Percentiles rank a stretch among this genome's conserved stretches.
phyloP scores from a whole-genome alignment of 2,113 vertebrate genomes.

The Psophia crepitans region DNA sequence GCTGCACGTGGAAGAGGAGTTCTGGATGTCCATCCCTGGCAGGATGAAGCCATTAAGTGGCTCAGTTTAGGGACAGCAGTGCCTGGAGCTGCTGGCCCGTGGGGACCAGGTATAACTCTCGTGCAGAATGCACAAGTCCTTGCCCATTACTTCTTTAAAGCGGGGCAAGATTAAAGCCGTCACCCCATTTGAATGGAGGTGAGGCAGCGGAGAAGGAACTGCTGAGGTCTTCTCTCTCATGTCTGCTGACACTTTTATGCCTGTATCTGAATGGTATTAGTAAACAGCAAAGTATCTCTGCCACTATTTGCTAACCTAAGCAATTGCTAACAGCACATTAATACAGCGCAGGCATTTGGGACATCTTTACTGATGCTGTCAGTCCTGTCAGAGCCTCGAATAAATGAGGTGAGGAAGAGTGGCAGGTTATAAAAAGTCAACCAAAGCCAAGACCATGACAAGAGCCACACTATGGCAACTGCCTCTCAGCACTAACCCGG shows the following conservation, averaged over 20 bases:
- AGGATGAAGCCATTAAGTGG: rapidly evolving
- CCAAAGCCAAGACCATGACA: neutral
- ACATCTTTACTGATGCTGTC: neutral
- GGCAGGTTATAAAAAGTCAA: neutral
- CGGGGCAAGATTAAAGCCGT: neutral
- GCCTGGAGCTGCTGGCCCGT: neutral
- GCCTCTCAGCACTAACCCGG: neutral
- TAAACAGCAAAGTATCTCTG: neutral
- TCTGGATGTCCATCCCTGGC: neutral
- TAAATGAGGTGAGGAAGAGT: neutral
- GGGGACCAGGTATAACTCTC: neutral
- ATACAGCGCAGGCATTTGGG: neutral
- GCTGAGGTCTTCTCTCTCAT: neutral
- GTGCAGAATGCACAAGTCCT: rapidly evolving
- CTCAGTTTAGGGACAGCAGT: rapidly evolving
- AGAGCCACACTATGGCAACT: neutral
- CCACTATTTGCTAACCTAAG: neutral
- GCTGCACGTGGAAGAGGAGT: neutral
- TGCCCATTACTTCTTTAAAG: neutral
- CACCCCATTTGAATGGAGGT: rapidly evolving
- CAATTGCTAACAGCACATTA: neutral
- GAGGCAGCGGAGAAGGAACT: neutral
- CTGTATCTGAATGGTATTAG: neutral
- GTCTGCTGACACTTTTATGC: rapidly evolving
- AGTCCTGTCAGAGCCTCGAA: neutral